phyloP scores from a whole-genome alignment of 1,140 invertebrate species.

The Drosophila kepulauana region DNA sequence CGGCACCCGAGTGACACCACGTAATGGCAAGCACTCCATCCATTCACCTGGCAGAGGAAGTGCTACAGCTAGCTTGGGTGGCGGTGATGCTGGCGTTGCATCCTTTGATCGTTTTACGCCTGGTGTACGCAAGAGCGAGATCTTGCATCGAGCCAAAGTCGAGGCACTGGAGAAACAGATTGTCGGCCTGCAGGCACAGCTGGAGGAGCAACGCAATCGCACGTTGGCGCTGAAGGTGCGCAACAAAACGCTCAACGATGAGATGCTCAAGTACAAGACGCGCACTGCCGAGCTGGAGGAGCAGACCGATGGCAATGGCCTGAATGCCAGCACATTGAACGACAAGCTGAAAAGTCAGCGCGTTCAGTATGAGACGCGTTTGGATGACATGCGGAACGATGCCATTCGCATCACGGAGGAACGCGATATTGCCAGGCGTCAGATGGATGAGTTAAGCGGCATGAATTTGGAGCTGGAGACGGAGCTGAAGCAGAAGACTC shows the following conservation, averaged over 20 bases:
- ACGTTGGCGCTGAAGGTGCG: conserved; percentile 74
- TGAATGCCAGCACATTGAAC: conserved; percentile 62
- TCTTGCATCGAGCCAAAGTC: conserved; percentile 86
- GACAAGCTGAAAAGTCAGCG: conserved; percentile 70
- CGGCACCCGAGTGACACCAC: conserved; percentile 15
- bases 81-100: conserved; percentile 59
- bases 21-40: background rate
- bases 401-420: conserved; percentile 75
- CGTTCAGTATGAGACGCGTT: conserved; percentile 65
- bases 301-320: conserved; percentile 67
- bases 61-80: conserved; percentile 29
- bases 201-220: conserved; percentile 83
- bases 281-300: conserved; percentile 65
- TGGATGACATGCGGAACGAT: conserved; percentile 87
- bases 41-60: conserved; percentile 21
- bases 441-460: conserved; percentile 63
- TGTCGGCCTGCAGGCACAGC: conserved; percentile 83
- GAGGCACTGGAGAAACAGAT: conserved; percentile 87
- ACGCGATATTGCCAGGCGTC: conserved; percentile 46
- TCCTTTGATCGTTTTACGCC: conserved; percentile 74
- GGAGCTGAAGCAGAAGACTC: conserved; percentile 53
- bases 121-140: conserved; percentile 74
- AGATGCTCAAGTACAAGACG: conserved; percentile 67
- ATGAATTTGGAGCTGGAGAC: conserved; percentile 68
- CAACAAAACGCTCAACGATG: conserved; percentile 80